Evolutionary conservation across 1,140 invertebrate genomes (phyloP).

Genomic region (Arion vulgaris): DNA sequence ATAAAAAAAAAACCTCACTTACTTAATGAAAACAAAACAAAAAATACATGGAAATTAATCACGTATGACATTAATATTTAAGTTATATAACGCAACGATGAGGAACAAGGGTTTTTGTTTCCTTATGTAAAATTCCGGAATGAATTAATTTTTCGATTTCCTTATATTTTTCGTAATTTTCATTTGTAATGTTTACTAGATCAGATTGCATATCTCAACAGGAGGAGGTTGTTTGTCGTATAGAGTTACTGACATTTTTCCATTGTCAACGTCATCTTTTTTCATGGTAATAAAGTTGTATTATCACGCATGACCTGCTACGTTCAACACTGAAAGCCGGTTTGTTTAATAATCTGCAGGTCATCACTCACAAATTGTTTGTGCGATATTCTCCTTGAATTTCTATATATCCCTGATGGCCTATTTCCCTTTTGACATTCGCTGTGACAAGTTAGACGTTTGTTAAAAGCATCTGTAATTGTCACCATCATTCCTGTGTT

Average conservation of each 20-base stretch:
- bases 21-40: too few relatives aligned
- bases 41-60: too few relatives aligned
- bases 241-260: not conserved
- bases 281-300: not conserved
- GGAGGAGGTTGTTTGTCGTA: not conserved
- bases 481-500: not conserved
- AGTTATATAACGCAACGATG: too few relatives aligned
- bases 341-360: not conserved
- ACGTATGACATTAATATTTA: too few relatives aligned
- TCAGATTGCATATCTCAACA: not conserved
- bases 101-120: too few relatives aligned
- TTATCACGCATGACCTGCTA: slow-evolving; percentile 1
- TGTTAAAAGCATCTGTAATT: slow-evolving; percentile 19
- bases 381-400: not conserved
- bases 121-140: not conserved
- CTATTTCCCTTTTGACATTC: slow-evolving; percentile 12
- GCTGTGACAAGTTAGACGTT: slow-evolving; percentile 7
- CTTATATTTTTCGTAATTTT: too few relatives aligned
- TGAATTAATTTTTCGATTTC: not conserved
- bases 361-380: slow-evolving; percentile 1
- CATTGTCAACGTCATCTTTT: not conserved
- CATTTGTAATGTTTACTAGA: not conserved
- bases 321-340: not conserved
- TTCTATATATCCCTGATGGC: slow-evolving; percentile 1
- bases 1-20: too few relatives aligned